Evolutionary conservation across 37 sponge, comb jelly and placozoan genomes (phyloP), one percentile per base, ranked within the genome.

Genomic region (Haliclona indistincta): DNA sequence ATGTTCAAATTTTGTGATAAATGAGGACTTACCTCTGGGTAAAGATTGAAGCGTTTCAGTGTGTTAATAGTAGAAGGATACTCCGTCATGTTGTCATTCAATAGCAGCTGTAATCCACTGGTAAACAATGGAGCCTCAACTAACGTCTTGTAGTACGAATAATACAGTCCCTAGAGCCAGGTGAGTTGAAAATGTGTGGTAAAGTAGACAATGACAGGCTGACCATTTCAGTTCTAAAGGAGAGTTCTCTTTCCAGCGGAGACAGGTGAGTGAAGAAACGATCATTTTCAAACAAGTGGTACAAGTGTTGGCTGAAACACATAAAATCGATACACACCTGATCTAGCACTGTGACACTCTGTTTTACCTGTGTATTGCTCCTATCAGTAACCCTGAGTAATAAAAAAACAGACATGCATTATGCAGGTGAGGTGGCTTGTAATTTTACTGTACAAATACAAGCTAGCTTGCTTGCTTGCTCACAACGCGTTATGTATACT

Each of bases 201-300:
- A 17, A 47, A 47, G 15, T 17, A 10, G 15, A 47, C 51, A 47
- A 10, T 47, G 15, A 38, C 13, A 11, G 19, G 7, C 77, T 19
- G 26, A 93, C 94, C 96, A 92, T 92, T 74, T 97, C 98, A 7
- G 98, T 97, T 26, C 95, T 74, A 75, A 97, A 94, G 26, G 95
- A 83, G 56, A 97, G 73, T 58, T 97, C 95, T 34, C 98, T 78
- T 67, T 97, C 98, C 43, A 97, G 77, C 2, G 89, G 37, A 0
- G 98, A 97, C 39, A 97, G 81, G 42, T 88, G 89, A 10, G 94
- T 87, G 81, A 97, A 97, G 80, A 84, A 94, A 2, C 86, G 84
- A 51, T 97, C 90, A 80, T 97, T 97, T 63, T 97, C 98, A 76
- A 94, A 92, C 58, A 97, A 56, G 1, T 38, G 29, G 32, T 43